A percentile compares a stretch with the other conserved stretches of the same genome.
Evolutionary conservation across 2,797 vertebrate genomes (phyloP).

Genomic region (Esox masquinongy): DNA sequence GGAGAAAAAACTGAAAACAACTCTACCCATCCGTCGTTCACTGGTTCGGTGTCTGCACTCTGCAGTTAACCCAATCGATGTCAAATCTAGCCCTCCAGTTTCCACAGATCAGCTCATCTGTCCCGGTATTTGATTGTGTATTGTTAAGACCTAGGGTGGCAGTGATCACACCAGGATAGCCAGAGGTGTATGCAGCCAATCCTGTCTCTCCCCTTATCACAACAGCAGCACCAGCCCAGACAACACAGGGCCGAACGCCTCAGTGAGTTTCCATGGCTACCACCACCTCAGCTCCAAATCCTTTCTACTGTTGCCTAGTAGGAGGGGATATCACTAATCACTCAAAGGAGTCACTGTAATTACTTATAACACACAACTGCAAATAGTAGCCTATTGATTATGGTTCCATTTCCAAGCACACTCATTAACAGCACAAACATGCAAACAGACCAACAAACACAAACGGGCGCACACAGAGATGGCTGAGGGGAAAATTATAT

Average conservation of each 20-base stretch:
- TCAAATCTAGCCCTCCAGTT: too few species aligned
- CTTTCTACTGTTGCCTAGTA: background rate
- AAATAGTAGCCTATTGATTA: background rate
- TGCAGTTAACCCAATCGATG: too few species aligned
- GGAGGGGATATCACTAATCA: background rate
- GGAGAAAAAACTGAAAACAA: too few species aligned
- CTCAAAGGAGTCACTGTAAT: background rate
- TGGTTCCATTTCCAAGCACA: background rate
- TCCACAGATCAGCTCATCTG: too few species aligned
- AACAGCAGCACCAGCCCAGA: too few species aligned
- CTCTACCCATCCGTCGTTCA: too few species aligned
- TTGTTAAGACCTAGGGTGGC: too few species aligned
- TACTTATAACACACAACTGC: background rate
- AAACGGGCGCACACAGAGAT: background rate
- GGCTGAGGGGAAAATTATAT: background rate
- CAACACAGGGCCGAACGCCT: background rate
- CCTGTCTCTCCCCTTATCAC: background rate
- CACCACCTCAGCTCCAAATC: background rate
- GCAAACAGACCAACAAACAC: background rate
- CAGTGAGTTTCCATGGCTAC: constrained; percentile 4
- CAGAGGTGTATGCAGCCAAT: background rate
- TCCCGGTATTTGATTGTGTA: too few species aligned
- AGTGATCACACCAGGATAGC: background rate
- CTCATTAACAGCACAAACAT: background rate
- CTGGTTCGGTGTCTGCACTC: too few species aligned